Base-by-base conservation (phyloP, 30 jellyfish, hydroid and myxozoan genomes). In the Haliclystus octoradiatus region DNA sequence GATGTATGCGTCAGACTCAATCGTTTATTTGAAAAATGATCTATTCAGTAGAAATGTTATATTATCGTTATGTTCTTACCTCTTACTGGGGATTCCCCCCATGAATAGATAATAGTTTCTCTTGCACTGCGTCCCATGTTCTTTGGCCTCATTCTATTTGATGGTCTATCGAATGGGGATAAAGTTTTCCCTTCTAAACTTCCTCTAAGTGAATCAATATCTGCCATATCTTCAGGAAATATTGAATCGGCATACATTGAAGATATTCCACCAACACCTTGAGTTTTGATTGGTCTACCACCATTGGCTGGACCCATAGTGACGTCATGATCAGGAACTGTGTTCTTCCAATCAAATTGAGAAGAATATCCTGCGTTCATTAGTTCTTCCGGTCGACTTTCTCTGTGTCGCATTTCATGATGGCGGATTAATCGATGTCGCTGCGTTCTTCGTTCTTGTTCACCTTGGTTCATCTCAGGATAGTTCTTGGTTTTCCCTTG, bases 151-250 rank as follows among this genome's bases (percentile, higher is more conserved):
- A 19, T 28, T 63, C 40, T 12, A 26, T 23, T 9, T 32, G 27
- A 27, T 63, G 60, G 82, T 60, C 81, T 69, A 33, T 86, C 96
- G 49, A 31, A 86, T 4, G 77, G 80, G 31, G 96, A 69, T 28
- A 86, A 50, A 23, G 96, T 86, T 52, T 86, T 77, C 9, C 97
- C 97, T 69, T 88, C 94, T 50, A 88, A 68, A 57, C 94, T 81
- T 23, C 97, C 97, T 32, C 78, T 65, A 26, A 88, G 69, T 28
- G 94, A 79, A 72, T 80, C 93, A 40, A 88, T 79, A 51, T 88
- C 97, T 12, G 92, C 87, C 47, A 73, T 35, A 67, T 88, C 97
- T 65, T 88, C 97, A 0, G 97, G 97, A 61, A 88, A 88, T 28
- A 88, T 22, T 12, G 97, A 80, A 66, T 88, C 97, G 33, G 94